A percentile compares a stretch with the other conserved stretches of the same genome.
Conservation (phyloP, 1,140 invertebrate genomes). For the Atopsyche davidsoni region DNA sequence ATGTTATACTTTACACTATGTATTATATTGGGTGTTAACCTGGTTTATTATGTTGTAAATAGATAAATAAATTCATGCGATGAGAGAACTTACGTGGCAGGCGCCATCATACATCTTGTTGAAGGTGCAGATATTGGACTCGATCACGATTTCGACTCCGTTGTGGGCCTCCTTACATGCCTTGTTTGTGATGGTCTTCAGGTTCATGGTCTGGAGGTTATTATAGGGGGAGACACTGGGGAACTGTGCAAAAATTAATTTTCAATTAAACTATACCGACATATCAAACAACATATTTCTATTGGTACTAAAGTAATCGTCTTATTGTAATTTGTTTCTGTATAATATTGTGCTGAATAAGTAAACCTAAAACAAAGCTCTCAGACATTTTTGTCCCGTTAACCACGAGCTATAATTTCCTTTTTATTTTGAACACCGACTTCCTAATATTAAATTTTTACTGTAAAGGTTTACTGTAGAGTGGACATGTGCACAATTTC, state of each 20-base stretch:
- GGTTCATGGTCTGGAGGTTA: conserved; percentile 42
- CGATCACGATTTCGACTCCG: conserved; percentile 34
- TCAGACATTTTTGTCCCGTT: too few relatives aligned
- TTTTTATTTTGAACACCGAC: neutral
- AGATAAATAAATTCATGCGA: too few relatives aligned
- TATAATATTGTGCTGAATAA: too few relatives aligned
- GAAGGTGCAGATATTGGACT: conserved; percentile 53
- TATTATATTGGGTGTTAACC: too few relatives aligned
- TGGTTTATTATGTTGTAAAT: too few relatives aligned
- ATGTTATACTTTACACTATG: too few relatives aligned
- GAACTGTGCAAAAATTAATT: conserved; percentile 33
- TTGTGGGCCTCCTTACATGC: conserved; percentile 34
- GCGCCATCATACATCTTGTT: conserved; percentile 53
- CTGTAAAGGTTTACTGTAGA: too few relatives aligned
- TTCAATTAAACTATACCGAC: neutral
- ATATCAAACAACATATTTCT: neutral
- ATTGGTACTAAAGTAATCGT: too few relatives aligned
- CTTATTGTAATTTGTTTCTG: too few relatives aligned
- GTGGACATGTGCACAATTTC: too few relatives aligned
- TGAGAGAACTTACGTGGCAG: conserved; percentile 47
- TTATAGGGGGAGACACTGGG: conserved; percentile 37
- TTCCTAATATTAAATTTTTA: neutral
- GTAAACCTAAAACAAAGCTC: too few relatives aligned
- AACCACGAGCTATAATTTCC: too few relatives aligned
- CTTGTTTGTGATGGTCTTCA: conserved; percentile 38